Conservation (phyloP, 2,113 vertebrate species). For the Aptenodytes forsteri region DNA sequence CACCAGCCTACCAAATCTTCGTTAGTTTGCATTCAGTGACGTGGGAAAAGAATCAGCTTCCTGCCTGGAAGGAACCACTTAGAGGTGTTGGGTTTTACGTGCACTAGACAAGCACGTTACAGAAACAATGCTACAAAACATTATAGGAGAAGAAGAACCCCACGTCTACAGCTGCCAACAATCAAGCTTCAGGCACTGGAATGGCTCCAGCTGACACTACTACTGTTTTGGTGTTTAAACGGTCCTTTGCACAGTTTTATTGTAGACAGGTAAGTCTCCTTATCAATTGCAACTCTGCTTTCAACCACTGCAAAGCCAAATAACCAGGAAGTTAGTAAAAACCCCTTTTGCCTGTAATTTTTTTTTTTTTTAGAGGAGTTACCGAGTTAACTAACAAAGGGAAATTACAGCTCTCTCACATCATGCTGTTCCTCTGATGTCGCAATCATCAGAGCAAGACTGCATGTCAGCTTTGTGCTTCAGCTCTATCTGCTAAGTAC, state of each 20-base stretch:
- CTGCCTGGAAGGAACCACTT: not conserved
- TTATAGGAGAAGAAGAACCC: too few species aligned
- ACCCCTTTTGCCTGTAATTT: not conserved
- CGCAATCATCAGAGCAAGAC: not conserved
- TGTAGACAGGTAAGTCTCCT: not conserved
- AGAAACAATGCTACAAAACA: not conserved
- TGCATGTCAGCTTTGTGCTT: not conserved
- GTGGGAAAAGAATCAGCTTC: not conserved
- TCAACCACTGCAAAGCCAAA: not conserved
- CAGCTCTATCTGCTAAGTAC: not conserved
- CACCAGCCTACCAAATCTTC: too few species aligned
- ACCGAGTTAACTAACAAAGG: not conserved
- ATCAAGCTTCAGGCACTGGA: rapidly evolving
- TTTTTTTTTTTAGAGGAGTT: not conserved
- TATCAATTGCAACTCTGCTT: not conserved
- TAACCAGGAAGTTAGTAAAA: not conserved
- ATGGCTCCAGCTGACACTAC: not conserved
- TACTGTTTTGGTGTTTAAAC: not conserved
- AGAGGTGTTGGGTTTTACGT: not conserved
- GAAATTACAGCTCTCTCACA: not conserved
- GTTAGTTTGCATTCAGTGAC: too few species aligned
- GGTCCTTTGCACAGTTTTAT: not conserved
- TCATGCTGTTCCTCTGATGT: too few species aligned
- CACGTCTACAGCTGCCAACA: not conserved
- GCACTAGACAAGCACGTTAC: not conserved